Base-by-base conservation (phyloP, 2,888 invertebrate species). In the Phania funesta region DNA sequence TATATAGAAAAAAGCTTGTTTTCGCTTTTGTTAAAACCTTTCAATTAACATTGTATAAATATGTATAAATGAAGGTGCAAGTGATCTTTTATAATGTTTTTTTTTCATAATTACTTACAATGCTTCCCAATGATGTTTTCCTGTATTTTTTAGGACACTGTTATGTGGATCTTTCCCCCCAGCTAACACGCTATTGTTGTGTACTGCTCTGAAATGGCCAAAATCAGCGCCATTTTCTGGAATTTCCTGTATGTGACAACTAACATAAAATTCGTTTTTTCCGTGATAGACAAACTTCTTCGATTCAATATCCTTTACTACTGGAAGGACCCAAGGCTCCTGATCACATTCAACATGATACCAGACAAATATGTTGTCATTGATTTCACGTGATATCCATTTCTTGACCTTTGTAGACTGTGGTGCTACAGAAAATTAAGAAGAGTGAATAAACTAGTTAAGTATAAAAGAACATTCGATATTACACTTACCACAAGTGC, bases 211-310 rank as follows among this genome's bases (percentile, higher is more conserved):
- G 22, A 98, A 92, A 88, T 98, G 98, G 0, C 95, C 94, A 1
- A 95, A 92, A 87, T 98, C 97, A 0, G 97, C 96, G 0, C 97
- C 97, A 86, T 98, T 98, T 88, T 97, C 97, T 0, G 97, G 96
- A 44, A 97, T 95, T 86, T 98, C 84, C 83, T 90, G 90, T 83
- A 96, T 94, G 87, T 97, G 97, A 73, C 95, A 94, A 87, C 93
- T 94, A 74, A 96, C 92, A 8, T 93, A 91, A 86, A 95, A 97
- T 87, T 96, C 96, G 67, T 96, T 96, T 5, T 96, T 91, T 0
- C 97, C 97, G 26, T 95, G 92, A 87, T 93, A 96, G 0, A 91
- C 91, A 94, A 94, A 95, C 0, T 88, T 84, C 0, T 93, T 92
- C 11, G 87, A 89, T 6, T 91, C 87, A 26, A 95, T 91, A 84